Conservation (phyloP, 2,113 vertebrate genomes). For the Sciurus niger region DNA sequence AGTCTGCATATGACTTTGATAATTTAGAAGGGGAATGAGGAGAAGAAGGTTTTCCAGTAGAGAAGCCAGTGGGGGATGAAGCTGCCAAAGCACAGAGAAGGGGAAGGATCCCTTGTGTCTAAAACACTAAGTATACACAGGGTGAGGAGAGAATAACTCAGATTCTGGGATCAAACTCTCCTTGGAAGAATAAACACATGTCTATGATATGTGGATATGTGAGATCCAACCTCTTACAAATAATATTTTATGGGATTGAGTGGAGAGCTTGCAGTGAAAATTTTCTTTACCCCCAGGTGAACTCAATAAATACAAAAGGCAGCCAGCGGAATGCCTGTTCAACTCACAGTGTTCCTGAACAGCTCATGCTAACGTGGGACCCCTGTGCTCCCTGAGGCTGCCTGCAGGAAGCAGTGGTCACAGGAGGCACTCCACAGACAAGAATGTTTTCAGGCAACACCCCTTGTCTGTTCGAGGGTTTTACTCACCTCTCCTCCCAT, state of each 20-base stretch:
- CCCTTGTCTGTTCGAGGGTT: background rate
- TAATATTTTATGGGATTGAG: background rate
- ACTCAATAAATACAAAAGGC: background rate
- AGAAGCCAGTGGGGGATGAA: background rate
- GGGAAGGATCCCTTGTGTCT: background rate
- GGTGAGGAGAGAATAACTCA: background rate
- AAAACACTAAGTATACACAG: background rate
- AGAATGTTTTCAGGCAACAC: background rate
- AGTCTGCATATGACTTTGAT: background rate
- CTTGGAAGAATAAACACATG: background rate
- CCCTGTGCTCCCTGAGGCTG: background rate
- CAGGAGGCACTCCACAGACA: background rate
- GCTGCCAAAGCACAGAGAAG: background rate
- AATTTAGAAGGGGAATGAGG: background rate
- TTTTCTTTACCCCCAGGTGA: background rate
- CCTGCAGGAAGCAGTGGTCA: background rate
- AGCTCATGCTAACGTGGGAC: background rate
- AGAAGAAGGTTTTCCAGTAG: background rate
- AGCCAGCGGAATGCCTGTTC: background rate
- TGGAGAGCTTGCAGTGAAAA: background rate
- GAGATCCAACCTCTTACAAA: background rate
- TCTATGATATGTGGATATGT: background rate
- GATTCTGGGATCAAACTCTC: background rate
- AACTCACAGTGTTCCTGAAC: background rate
- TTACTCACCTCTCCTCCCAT: background rate